Evolutionary conservation across 2,113 vertebrate genomes (phyloP).

Genomic region (Perccottus glenii): DNA sequence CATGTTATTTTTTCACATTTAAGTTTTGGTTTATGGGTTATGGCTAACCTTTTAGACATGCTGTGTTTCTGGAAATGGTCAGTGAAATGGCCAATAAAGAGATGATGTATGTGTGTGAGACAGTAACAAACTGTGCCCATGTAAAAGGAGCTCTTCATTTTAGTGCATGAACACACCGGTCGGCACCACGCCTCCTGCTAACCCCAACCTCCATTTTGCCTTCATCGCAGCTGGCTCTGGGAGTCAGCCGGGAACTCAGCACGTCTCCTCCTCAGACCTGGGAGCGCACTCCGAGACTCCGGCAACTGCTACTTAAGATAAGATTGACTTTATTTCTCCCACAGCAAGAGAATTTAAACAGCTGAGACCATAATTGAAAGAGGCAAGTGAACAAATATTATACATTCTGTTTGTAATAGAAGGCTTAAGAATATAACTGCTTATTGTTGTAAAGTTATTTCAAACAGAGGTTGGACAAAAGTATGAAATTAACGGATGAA

Average conservation of each 20-base stretch:
- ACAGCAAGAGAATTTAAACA: not conserved
- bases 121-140: not conserved
- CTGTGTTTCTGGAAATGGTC: not conserved
- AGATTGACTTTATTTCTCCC: not conserved
- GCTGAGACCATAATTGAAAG: not conserved
- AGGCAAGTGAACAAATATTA: not conserved
- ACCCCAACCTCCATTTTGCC: slow-evolving; percentile 1
- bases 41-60: not conserved
- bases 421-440: not conserved
- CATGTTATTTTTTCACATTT: not conserved
- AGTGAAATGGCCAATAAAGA: not conserved
- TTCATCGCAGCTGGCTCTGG: slow-evolving; percentile 26
- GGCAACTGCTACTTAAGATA: not conserved
- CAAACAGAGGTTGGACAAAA: too few relatives aligned
- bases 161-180: slow-evolving; percentile 3
- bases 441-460: too few relatives aligned
- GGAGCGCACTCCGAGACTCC: not conserved
- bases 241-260: slow-evolving; percentile 14
- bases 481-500: too few relatives aligned
- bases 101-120: not conserved
- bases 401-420: not conserved
- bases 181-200: slow-evolving; percentile 20
- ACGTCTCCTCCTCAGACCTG: slow-evolving; percentile 6
- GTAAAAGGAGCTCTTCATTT: not conserved
- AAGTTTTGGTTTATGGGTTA: not conserved